Base-by-base conservation (phyloP, 2,888 invertebrate genomes). In the Acheta domesticus region DNA sequence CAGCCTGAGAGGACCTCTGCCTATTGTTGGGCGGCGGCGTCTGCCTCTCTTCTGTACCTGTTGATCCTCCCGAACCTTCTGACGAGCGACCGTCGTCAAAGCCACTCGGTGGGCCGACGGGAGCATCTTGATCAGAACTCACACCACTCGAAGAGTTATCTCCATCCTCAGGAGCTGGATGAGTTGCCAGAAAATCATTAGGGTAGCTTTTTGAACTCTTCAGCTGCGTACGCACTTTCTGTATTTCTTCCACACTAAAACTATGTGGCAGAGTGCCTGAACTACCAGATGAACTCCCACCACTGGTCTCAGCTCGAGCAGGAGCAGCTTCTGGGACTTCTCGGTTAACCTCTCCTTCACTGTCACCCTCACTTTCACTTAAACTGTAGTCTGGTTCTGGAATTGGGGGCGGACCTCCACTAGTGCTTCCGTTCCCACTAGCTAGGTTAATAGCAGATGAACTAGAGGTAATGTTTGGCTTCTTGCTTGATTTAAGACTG, bases 361-460 rank as follows among this genome's bases (percentile, higher is more conserved):
- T 84, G 16, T 90, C 90, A 80, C 92, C 93, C 84, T 95, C 96
- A 0, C 94, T 94, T 85, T 95, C 95, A 82, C 94, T 95, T 87
- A 95, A 91, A 86, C 95, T 95, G 88, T 96, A 96, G 87, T 96
- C 96, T 0, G 96, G 96, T 85, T 96, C 96, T 0, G 96, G 96
- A 83, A 96, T 96, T n/a, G 95, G 94, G 12, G 96, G 93, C 1
- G 80, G 80, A 19, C 78, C 75, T 11, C 49, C 48, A 20, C 19
- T 73, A 14, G 21, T 23, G 36, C 75, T 20, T n/a, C 75, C 21
- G 14, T 23, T 75, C n/a, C 75, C 16, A 23, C 75, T 75, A 77
- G 79, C 85, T 84, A 74, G 83, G 82, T 76, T 21, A 82, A 82
- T 50, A 81, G 82, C 73, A 73, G 80, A 79, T 49, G 81, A 80